Evolutionary conservation across 2,113 vertebrate species (phyloP), one percentile per base, ranked within the genome.

Genomic region (Tragulus kanchil): DNA sequence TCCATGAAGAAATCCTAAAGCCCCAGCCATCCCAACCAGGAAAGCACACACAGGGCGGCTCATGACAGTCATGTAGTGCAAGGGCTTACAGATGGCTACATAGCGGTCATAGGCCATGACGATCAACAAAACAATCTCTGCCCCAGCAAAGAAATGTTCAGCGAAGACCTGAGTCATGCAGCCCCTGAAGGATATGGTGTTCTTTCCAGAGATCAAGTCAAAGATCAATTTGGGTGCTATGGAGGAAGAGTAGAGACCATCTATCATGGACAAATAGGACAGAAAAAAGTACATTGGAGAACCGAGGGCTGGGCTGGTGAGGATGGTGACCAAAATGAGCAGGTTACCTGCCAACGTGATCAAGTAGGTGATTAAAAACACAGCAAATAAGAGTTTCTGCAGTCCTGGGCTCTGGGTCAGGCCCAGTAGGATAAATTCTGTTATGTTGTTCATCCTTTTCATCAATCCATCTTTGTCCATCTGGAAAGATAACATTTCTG

Each of bases 221-320:
- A 84, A 85, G 31, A 97, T 73, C 97, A 97, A 90, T 86, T 84
- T 96, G 65, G 97, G 95, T 19, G 31, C 77, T 61, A 90, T 91
- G 69, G 58, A 93, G 36, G 97, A 94, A 58, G 94, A 90, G 50
- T 93, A 97, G 58, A 94, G 90, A n/a, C 26, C 83, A 36, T 95
- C 94, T 81, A 81, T 50, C 58, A 97, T n/a, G 26, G 94, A 85
- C 36, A 96, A 65, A 26, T 28, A 91, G 69, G 77, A 96, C 12
- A 97, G 75, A 48, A 95, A 97, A n/a, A 91, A 91, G 89, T 96
- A 97, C 96, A 95, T 91, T 42, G 94, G 94, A 12, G 83, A 95
- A 7, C 28, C 52, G 4, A 95, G 83, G n/a, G 69, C 52, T 7
- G 96, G 83, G 25, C 83, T 96, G 71, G 61, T 42, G 82, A 90